Conservation (phyloP, 2,113 vertebrate species). For the Ptychochromis oligacanthus region DNA sequence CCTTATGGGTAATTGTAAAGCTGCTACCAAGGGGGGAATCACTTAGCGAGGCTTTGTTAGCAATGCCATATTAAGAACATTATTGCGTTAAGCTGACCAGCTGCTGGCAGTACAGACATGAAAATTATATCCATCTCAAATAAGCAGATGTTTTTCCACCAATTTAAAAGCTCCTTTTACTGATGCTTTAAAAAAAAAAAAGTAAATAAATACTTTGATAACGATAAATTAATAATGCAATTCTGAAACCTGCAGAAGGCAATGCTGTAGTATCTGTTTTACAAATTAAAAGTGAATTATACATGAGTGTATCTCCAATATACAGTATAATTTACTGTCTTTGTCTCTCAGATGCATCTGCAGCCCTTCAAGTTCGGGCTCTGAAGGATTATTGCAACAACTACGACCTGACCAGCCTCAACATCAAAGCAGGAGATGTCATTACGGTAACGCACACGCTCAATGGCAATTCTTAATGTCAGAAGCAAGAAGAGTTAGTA, state of each 20-base stretch:
- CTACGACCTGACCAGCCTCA: slow-evolving; percentile 98
- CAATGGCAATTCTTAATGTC: not conserved
- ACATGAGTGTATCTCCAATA: not conserved
- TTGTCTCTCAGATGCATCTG: slow-evolving; percentile 87
- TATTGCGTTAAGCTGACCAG: not conserved
- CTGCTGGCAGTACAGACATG: not conserved
- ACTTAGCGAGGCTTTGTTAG: not conserved
- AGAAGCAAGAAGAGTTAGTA: not conserved
- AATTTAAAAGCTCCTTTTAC: not conserved
- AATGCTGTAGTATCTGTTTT: not conserved
- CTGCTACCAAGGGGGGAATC: not conserved
- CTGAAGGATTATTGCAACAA: slow-evolving; percentile 99
- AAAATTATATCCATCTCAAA: not conserved
- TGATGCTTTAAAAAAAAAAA: not conserved
- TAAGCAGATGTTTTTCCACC: not conserved
- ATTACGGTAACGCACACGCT: slow-evolving; percentile 82
- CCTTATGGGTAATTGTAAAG: not conserved
- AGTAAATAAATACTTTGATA: not conserved
- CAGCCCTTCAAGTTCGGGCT: slow-evolving; percentile 94
- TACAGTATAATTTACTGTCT: not conserved
- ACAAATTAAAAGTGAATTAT: not conserved
- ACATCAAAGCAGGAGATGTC: slow-evolving; percentile 94
- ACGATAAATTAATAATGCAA: not conserved
- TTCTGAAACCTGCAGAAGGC: not conserved
- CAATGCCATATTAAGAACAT: not conserved